A percentile compares a stretch with the other conserved stretches of the same genome.
Evolutionary conservation across 1,140 invertebrate genomes (phyloP).

Genomic region (Paraescarpia echinospica): DNA sequence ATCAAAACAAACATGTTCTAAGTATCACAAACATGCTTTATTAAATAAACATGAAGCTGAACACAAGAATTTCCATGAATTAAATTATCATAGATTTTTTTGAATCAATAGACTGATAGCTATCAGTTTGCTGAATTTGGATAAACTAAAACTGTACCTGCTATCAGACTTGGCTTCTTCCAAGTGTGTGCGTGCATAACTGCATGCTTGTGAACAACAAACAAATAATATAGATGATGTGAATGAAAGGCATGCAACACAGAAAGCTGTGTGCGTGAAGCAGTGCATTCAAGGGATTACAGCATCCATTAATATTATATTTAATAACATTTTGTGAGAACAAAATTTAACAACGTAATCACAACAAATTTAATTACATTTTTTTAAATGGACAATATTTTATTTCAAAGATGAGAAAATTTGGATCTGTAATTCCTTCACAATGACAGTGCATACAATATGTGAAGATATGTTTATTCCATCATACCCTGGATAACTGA

Average conservation of each 20-base stretch:
- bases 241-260: background rate
- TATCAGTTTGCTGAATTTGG: background rate
- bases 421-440: background rate
- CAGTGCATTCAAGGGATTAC: background rate
- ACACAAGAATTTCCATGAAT: no score
- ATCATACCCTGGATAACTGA: background rate
- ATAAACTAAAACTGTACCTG: background rate
- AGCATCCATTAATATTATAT: background rate
- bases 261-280: background rate
- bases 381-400: no score
- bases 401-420: no score
- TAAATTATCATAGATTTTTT: background rate
- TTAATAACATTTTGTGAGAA: background rate
- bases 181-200: background rate
- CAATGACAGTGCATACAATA: background rate
- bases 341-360: background rate
- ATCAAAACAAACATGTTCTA: background rate
- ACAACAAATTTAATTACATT: no score
- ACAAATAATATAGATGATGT: background rate
- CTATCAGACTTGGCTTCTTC: background rate
- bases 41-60: background rate
- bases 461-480: background rate
- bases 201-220: background rate
- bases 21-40: background rate
- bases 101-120: background rate